Conservation (phyloP, 2,888 invertebrate species). For the Eupeodes latifasciatus region DNA sequence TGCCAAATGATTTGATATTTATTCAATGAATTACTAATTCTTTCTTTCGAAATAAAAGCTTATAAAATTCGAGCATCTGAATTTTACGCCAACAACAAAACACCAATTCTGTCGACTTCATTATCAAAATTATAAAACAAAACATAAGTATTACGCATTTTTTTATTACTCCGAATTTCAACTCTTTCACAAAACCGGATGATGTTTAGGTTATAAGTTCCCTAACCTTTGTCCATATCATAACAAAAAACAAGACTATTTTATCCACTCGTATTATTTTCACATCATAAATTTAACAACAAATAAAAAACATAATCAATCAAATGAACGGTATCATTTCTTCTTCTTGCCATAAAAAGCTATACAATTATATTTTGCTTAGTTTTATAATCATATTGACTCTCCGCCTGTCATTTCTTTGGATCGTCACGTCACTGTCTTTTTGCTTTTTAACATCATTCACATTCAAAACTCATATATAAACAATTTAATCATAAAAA, state of each 20-base stretch:
- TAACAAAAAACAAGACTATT: neutral
- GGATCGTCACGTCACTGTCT: neutral
- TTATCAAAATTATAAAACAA: conserved; percentile 21
- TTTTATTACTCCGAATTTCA: conserved; percentile 9
- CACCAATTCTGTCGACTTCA: neutral
- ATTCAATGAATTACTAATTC: neutral
- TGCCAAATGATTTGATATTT: neutral
- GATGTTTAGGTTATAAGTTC: conserved; percentile 13
- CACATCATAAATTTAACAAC: conserved; percentile 21
- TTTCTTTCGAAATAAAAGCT: conserved; percentile 1
- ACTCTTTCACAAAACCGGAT: conserved; percentile 27
- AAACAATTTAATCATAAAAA: neutral
- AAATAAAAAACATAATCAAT: conserved; percentile 39
- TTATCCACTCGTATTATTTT: conserved; percentile 20
- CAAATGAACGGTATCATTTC: conserved; percentile 44
- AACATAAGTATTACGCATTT: neutral
- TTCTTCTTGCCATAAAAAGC: conserved; percentile 15
- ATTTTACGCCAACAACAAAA: neutral
- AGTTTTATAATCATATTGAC: conserved; percentile 30
- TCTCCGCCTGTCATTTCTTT: neutral
- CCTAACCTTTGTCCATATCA: conserved; percentile 20
- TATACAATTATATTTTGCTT: neutral
- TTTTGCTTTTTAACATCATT: conserved; percentile 17
- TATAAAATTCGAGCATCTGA: neutral
- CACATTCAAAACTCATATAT: conserved; percentile 22